Base-by-base conservation (phyloP, 2,888 invertebrate genomes). In the Melikaiella ostensackeni region DNA sequence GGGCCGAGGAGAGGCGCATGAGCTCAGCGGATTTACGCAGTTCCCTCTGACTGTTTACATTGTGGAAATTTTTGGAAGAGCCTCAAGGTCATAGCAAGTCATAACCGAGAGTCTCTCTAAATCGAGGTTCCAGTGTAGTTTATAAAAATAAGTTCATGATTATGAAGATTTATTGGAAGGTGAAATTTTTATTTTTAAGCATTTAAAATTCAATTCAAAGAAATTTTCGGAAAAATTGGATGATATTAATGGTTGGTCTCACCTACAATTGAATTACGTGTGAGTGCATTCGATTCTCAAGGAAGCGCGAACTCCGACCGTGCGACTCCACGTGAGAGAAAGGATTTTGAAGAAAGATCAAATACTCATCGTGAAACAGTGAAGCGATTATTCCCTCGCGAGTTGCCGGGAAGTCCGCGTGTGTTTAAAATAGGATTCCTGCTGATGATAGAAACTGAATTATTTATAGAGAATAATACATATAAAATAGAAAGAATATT, bases 371-470 rank as follows among this genome's bases (percentile, higher is more conserved):
- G 76, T 78, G 80, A 79, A 81, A 64, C 77, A 78, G 75, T 75
- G 82, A 61, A 16, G 50, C 59, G 78, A 84, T 86, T 86, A 86
- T 82, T 86, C 86, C 83, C 81, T 81, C 78, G 82, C 80, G 80
- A 81, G 80, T 77, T 79, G 77, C 75, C 79, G 81, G 81, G 75
- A 83, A 82, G 78, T 78, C 81, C 83, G 85, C 78, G 74, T 80
- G 83, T 77, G 75, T 42, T 70, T 50, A 27, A 21, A 46, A 46
- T 16, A 66, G 42, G 30, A 66, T 66, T 42, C 16, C 16, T 16
- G 4, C 42, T 27, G 27, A 46, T 42, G 11, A 16, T 42, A 46
- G 24, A 27, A 50, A 30, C 24, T 27, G 6, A 27, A 46, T 21
- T 21, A 21, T 21, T 35, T 42, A 38, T 27, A 19, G 4, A 27